These are phyloP conservation scores for Sorex fumeus DNA, from an alignment of 2,113 vertebrate genomes.

Conservation along the genomic window DNA sequence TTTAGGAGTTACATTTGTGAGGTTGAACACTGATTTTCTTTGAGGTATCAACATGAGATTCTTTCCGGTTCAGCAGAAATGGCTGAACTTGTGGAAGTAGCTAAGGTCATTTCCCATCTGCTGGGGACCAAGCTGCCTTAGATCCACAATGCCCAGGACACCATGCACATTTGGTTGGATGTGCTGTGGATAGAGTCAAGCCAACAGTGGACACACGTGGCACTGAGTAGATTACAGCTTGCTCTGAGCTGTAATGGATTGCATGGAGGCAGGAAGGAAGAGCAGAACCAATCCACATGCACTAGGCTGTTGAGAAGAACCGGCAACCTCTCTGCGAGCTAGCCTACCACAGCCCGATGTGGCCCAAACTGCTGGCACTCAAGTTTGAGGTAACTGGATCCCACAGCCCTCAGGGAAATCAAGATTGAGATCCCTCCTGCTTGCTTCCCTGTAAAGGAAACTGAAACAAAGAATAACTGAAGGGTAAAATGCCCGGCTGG, in stretches of 20 bases:
- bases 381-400: not conserved
- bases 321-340: not conserved
- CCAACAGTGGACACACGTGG: not conserved
- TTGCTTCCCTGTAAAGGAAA: not conserved
- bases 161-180: not conserved
- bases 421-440: not conserved
- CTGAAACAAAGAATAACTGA: not conserved
- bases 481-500: not conserved
- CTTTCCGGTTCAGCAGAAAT: constrained; percentile 4
- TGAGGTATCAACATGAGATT: not conserved
- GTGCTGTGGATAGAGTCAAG: not conserved
- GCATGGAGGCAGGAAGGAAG: not conserved
- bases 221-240: not conserved
- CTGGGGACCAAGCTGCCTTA: not conserved
- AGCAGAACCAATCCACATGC: not conserved
- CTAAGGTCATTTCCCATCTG: not conserved
- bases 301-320: constrained; percentile 8
- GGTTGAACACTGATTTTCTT: not conserved
- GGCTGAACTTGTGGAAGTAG: not conserved
- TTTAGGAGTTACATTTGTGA: not conserved
- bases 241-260: not conserved
- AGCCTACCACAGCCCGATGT: not conserved
- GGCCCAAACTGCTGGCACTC: not conserved
- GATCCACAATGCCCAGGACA: not conserved
- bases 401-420: not conserved